Conservation (phyloP, 2,113 vertebrate genomes). For the Oophaga pumilio region DNA sequence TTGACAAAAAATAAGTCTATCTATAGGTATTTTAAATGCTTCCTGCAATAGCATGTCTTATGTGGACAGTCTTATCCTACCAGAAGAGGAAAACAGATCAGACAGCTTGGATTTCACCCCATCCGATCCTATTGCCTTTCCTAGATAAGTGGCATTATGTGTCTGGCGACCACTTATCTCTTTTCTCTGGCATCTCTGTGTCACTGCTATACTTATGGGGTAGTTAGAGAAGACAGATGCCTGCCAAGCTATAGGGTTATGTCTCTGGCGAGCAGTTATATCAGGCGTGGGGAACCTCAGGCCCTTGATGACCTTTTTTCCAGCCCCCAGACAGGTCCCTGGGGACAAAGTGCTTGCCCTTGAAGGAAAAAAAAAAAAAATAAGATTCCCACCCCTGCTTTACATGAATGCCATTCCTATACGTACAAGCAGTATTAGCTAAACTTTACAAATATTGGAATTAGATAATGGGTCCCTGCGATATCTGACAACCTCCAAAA, state of each 20-base stretch:
- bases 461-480: too few species aligned
- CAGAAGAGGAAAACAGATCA: not conserved
- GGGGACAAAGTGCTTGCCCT: too few species aligned
- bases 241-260: not conserved
- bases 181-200: not conserved
- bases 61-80: too few species aligned
- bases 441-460: too few species aligned
- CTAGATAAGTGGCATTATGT: not conserved
- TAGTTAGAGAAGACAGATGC: not conserved
- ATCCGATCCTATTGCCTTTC: not conserved
- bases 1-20: not conserved
- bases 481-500: too few species aligned
- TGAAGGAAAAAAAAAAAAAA: too few species aligned
- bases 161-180: not conserved
- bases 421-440: too few species aligned
- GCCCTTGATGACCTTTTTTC: too few species aligned
- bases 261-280: not conserved
- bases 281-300: too few species aligned
- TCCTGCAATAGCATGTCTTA: not conserved
- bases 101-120: not conserved
- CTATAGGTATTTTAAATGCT: not conserved
- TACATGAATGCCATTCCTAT: too few species aligned
- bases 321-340: too few species aligned
- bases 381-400: too few species aligned
- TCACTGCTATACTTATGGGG: not conserved